Conservation (phyloP, 2,797 vertebrate species). For the Cryptoprocta ferox region DNA sequence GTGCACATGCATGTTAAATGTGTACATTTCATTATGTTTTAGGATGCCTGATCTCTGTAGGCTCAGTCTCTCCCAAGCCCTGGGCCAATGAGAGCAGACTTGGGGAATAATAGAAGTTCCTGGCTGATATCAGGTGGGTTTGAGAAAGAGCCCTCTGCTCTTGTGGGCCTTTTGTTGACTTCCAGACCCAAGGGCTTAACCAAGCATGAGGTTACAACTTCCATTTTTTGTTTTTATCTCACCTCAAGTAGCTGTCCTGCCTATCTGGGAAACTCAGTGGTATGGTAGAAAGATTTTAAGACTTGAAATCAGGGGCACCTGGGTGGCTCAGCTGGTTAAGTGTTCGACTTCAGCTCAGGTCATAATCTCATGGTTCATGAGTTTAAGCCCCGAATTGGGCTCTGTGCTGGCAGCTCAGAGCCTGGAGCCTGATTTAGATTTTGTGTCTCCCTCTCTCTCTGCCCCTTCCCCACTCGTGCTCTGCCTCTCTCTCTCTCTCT, state of each 20-base stretch:
- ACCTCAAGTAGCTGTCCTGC: neutral
- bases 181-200: neutral
- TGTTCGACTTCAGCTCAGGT: too few species aligned
- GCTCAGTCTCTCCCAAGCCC: neutral
- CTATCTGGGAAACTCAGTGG: neutral
- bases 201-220: neutral
- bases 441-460: too few species aligned
- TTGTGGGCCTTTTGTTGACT: neutral
- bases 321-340: too few species aligned
- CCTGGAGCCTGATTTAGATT: too few species aligned
- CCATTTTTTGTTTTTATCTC: neutral
- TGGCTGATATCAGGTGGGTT: neutral
- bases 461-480: too few species aligned
- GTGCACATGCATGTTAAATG: neutral
- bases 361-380: too few species aligned
- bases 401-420: too few species aligned
- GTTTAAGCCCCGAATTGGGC: too few species aligned
- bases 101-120: neutral
- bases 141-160: neutral
- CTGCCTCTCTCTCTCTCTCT: too few species aligned
- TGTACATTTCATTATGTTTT: neutral
- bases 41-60: neutral
- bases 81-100: neutral
- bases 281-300: neutral
- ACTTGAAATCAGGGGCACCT: neutral